These are phyloP conservation scores for Caloenas nicobarica DNA, from an alignment of 2,113 vertebrate genomes.

Conservation along the genomic window DNA sequence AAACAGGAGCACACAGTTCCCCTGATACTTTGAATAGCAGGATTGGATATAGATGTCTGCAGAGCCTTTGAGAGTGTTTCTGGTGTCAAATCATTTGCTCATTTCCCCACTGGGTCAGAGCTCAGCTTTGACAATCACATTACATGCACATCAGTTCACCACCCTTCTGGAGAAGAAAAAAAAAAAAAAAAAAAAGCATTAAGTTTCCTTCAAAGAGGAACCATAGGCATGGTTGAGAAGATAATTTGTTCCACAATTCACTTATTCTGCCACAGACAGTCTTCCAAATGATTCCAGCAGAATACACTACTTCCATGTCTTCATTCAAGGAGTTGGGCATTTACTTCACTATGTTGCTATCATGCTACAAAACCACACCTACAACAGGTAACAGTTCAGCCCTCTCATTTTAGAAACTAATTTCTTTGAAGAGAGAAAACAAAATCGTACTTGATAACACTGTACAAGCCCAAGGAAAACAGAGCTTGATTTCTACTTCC, in stretches of 20 bases:
- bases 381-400: neutral
- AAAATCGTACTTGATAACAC: neutral
- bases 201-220: neutral
- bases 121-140: neutral
- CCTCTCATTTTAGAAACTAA: neutral
- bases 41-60: accelerated
- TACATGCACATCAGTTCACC: neutral
- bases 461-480: neutral
- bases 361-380: neutral
- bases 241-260: neutral
- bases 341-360: neutral
- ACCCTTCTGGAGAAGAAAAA: neutral
- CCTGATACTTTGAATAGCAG: neutral
- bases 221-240: neutral
- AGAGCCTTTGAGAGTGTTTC: neutral
- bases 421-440: neutral
- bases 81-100: neutral
- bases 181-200: neutral
- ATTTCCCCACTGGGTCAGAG: neutral
- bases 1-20: neutral
- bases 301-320: neutral
- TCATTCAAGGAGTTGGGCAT: neutral
- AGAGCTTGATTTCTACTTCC: neutral
- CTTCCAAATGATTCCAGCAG: neutral
- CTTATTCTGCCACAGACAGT: neutral